Evolutionary conservation across 2,113 vertebrate genomes (phyloP), one percentile per base, ranked within the genome.

Genomic region (Otocyon megalotis): DNA sequence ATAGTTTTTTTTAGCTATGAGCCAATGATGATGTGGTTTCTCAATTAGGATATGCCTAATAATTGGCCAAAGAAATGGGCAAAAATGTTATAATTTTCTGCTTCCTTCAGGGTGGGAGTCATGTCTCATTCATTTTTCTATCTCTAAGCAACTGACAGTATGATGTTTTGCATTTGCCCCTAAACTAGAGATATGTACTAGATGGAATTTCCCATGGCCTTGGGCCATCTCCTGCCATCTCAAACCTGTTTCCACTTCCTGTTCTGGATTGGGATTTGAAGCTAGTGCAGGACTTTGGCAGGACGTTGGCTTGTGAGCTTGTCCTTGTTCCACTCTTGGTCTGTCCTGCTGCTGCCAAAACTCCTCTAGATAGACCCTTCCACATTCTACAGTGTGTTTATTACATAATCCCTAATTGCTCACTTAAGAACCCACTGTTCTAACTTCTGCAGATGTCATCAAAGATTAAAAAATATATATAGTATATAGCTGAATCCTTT

Each of bases 51-150:
- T 58, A 28, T 56, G 16, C 62, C n/a, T 65, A 77, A 82, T 92
- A 63, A 93, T 53, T 62, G 26, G 71, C 76, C 85, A 81, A 82
- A 32, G 54, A 88, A 74, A 77, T 76, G 30, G 60, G n/a, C 32
- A 17, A 86, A 84, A 11, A 72, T 90, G 53, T 71, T 93, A 74
- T 37, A n/a, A 83, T 93, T 93, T 92, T 96, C 79, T 92, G 56
- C 74, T 91, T 91, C 63, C 37, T 54, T 94, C 15, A 15, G 22
- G 53, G 48, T 2, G 11, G 22, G n/a, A 53, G 9, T 60, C 62
- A 22, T 54, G 62, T 37, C 43, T 88, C 54, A 6, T 58, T 71
- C 48, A 54, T 88, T n/a, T 95, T 92, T 88, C 32, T 53, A 2
- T 88, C 56, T 93, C 71, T 86, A 84, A 63, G 65, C 24, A 43